These are phyloP conservation scores for Oreochromis tanganicae DNA, from an alignment of 2,113 vertebrate genomes.

Conservation along the genomic window DNA sequence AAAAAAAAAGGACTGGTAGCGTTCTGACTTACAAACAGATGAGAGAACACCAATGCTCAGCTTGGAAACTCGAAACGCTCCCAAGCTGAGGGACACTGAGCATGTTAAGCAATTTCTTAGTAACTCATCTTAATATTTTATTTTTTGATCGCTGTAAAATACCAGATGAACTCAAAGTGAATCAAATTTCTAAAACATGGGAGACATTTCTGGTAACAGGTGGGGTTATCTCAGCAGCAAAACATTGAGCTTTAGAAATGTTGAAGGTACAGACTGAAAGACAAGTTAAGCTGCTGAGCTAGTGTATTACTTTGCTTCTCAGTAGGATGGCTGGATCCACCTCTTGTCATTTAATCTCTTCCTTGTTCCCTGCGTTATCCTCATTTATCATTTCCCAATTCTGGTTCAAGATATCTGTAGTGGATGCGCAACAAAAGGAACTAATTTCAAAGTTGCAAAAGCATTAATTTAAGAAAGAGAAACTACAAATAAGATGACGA, in stretches of 20 bases:
- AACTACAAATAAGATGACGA: not conserved
- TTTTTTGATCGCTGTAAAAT: not conserved
- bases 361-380: not conserved
- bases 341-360: not conserved
- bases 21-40: not conserved
- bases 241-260: not conserved
- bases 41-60: not conserved
- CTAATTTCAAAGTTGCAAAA: slow-evolving; percentile 22
- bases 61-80: not conserved
- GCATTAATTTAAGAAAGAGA: not conserved
- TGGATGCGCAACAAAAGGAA: not conserved
- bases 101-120: not conserved
- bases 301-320: not conserved
- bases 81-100: not conserved
- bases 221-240: not conserved
- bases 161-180: not conserved
- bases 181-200: not conserved
- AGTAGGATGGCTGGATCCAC: not conserved
- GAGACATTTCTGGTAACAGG: not conserved
- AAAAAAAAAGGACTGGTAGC: not conserved
- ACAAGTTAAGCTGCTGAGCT: not conserved
- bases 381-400: not conserved
- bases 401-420: not conserved
- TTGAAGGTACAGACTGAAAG: not conserved
- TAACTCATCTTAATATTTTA: not conserved